Conservation (phyloP, 2,888 invertebrate genomes). For the Pterobdella sp. region DNA sequence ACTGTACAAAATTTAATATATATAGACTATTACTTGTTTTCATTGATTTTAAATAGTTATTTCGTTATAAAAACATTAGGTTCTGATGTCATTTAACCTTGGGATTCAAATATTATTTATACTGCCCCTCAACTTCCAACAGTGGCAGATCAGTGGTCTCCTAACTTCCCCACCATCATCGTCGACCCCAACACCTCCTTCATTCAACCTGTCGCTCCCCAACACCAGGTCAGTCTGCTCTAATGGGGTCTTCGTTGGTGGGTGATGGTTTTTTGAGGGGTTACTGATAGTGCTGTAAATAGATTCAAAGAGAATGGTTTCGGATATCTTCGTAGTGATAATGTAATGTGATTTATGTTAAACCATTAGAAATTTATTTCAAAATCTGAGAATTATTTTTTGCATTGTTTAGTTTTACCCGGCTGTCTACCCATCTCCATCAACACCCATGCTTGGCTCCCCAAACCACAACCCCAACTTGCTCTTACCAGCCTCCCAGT, state of each 20-base stretch:
- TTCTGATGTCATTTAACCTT: too few species aligned
- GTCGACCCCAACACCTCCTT: constrained; percentile 22
- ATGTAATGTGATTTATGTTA: background rate
- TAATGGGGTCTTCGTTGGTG: too few species aligned
- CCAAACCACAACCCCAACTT: background rate
- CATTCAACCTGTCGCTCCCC: constrained; percentile 7
- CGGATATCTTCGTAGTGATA: background rate
- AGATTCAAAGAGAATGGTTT: too few species aligned
- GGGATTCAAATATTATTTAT: too few species aligned
- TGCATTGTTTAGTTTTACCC: background rate
- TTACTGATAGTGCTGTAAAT: too few species aligned
- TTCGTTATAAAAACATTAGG: too few species aligned
- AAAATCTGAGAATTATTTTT: background rate
- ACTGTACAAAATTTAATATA: too few species aligned
- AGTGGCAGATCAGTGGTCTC: constrained; percentile 13
- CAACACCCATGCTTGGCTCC: background rate
- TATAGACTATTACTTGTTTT: too few species aligned
- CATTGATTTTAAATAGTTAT: too few species aligned
- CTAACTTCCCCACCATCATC: constrained; percentile 1
- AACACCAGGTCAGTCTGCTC: background rate
- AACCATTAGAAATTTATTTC: background rate
- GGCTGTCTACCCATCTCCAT: background rate
- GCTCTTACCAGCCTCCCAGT: background rate
- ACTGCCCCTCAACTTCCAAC: background rate
- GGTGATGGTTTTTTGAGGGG: too few species aligned